Conservation (phyloP, 2,888 invertebrate species). For the Leucoma salicis region DNA sequence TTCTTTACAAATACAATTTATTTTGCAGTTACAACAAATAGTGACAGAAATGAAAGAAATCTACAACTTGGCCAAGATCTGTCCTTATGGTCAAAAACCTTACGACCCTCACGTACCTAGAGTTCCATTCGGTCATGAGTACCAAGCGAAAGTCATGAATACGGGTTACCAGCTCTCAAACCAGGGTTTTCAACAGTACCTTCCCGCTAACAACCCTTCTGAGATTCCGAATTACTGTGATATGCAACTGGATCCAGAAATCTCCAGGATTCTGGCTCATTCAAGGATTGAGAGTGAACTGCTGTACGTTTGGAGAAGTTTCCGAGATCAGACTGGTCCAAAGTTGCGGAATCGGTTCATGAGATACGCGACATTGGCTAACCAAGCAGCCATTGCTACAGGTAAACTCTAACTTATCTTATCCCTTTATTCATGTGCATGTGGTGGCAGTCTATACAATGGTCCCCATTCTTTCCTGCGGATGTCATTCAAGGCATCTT, state of each 20-base stretch:
- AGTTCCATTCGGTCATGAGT: slow-evolving; percentile 28
- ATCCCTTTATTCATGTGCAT: too few relatives aligned
- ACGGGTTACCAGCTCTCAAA: slow-evolving; percentile 14
- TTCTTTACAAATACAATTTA: background rate
- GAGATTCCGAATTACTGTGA: slow-evolving; percentile 31
- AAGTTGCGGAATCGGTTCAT: slow-evolving; percentile 88
- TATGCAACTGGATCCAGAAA: slow-evolving; percentile 80
- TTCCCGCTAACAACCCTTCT: slow-evolving; percentile 46
- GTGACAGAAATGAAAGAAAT: slow-evolving; percentile 90
- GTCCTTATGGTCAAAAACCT: slow-evolving; percentile 84
- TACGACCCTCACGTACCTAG: slow-evolving; percentile 66
- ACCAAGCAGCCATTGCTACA: slow-evolving; percentile 88
- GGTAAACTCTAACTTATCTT: too few relatives aligned
- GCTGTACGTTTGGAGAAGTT: slow-evolving; percentile 89
- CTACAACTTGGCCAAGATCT: slow-evolving; percentile 87
- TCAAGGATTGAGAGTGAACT: slow-evolving; percentile 89
- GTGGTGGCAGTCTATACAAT: too few relatives aligned
- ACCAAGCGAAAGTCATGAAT: slow-evolving; percentile 23
- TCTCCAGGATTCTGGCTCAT: slow-evolving; percentile 85
- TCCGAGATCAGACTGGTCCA: slow-evolving; percentile 90
- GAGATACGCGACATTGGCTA: slow-evolving; percentile 89
- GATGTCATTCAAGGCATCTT: too few relatives aligned
- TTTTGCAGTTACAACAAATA: slow-evolving; percentile 84
- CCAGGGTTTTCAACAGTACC: slow-evolving; percentile 52
- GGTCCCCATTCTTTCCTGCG: too few relatives aligned